Base-by-base conservation (phyloP, 2,888 invertebrate species). In the Melipona bicolor region DNA sequence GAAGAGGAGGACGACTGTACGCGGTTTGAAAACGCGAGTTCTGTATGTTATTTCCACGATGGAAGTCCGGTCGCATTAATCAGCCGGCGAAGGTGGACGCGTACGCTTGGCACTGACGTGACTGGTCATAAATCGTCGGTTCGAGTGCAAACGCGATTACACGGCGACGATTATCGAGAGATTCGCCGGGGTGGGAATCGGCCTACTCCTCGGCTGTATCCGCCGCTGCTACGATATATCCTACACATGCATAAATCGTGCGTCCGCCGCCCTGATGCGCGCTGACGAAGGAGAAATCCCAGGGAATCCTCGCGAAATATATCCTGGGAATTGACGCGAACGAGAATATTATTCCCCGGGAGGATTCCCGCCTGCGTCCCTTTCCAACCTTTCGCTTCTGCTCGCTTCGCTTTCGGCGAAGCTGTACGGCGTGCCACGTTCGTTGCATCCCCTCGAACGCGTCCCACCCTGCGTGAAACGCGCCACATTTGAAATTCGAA, bases 91-190 rank as follows among this genome's bases (percentile, higher is more conserved):
- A 72, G 69, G 79, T 81, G 62, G 64, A 79, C 77, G 83, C 80
- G 77, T 79, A 81, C 81, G 76, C 56, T 69, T 82, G 84, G 72
- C 79, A 87, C 76, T 89, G 89, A 87, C 89, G 89, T 87, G 88
- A 87, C 87, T 70, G 80, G 80, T 77, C 89, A 88, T 88, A 88
- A 88, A 88, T 88, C 87, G 82, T 88, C 73, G 87, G 78, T 89
- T 88, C 87, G 89, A 88, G 87, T 84, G 87, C 87, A 87, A 87
- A 84, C 80, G 87, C 89, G 88, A 88, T 88, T 88, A 88, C 89
- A 89, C 80, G 87, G 65, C 87, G 89, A 89, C 89, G 87, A 88
- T 88, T 88, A 88, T 89, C 84, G 89, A 82, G 87, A 89, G 84
- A 87, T 77, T 79, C 87, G 49, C 27, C 21, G 9, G 11, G 43